Evolutionary conservation across 2,797 vertebrate genomes (phyloP).

Genomic region (Sebastes cheni): DNA sequence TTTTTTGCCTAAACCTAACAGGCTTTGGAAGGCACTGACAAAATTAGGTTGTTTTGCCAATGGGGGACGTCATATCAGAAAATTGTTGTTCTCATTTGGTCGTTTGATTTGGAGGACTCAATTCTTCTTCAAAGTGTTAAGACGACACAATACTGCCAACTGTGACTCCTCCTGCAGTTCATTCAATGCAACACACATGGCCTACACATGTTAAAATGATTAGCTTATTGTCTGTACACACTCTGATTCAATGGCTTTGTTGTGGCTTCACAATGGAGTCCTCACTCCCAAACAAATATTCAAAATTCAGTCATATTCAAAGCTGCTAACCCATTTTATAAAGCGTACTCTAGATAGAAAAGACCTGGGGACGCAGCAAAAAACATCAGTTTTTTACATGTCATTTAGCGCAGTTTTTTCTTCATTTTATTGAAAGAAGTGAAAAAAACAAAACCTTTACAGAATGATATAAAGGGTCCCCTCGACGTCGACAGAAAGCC

Average conservation of each 20-base stretch:
- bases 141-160: not conserved
- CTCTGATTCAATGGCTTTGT: conserved; percentile 12
- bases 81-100: not conserved
- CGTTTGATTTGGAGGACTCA: not conserved
- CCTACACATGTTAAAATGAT: conserved; percentile 9
- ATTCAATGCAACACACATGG: not conserved
- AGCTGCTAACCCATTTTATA: not conserved
- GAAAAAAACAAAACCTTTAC: not conserved
- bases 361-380: not conserved
- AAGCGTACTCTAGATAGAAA: not conserved
- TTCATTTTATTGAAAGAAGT: not conserved
- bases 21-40: not conserved
- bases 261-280: conserved; percentile 13
- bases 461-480: not conserved
- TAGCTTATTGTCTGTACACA: not conserved
- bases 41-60: not conserved
- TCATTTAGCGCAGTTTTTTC: not conserved
- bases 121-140: not conserved
- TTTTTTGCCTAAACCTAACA: not conserved
- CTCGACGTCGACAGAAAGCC: not conserved
- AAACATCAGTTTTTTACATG: not conserved
- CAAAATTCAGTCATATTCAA: not conserved
- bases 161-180: not conserved
- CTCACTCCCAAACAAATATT: not conserved
- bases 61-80: not conserved